phyloP scores from a whole-genome alignment of 2,113 vertebrate genomes.

The Stegastes partitus region DNA sequence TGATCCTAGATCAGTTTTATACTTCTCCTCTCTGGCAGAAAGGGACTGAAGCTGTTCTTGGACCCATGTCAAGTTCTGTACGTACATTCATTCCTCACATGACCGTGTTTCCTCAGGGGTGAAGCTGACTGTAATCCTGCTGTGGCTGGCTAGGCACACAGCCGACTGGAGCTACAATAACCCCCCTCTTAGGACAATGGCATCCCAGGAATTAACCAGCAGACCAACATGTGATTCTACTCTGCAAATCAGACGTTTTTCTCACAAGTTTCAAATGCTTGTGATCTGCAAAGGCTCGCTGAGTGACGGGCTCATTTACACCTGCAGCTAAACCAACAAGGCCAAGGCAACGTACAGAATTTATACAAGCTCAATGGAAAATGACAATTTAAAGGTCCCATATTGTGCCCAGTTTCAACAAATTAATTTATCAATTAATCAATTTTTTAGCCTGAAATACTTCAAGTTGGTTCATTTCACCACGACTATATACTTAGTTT shows the following conservation, averaged over 20 bases:
- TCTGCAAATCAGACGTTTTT: constrained; percentile 59
- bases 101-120: constrained; percentile 62
- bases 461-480: too few species aligned
- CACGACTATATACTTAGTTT: too few species aligned
- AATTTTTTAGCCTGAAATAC: too few species aligned
- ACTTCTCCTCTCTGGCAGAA: constrained; percentile 30
- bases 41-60: constrained; percentile 1
- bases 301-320: background rate
- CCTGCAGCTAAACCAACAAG: background rate
- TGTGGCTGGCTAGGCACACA: constrained; percentile 46
- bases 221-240: constrained; percentile 83
- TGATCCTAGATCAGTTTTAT: constrained; percentile 26
- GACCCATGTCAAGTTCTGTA: constrained; percentile 24
- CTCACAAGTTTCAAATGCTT: constrained; percentile 65
- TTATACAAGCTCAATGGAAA: background rate
- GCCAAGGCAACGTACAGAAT: background rate
- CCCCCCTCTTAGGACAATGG: constrained; percentile 72
- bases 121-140: constrained; percentile 72
- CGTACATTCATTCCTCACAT: constrained; percentile 64
- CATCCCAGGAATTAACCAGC: constrained; percentile 82
- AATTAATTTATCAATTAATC: too few species aligned
- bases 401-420: too few species aligned
- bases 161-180: constrained; percentile 65
- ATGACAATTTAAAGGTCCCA: too few species aligned
- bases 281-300: constrained; percentile 45